Percentiles rank a stretch among this genome's conserved stretches.
These are phyloP conservation scores for Rhamnusium bicolor DNA, from an alignment of 2,888 invertebrate genomes.

Conservation along the genomic window DNA sequence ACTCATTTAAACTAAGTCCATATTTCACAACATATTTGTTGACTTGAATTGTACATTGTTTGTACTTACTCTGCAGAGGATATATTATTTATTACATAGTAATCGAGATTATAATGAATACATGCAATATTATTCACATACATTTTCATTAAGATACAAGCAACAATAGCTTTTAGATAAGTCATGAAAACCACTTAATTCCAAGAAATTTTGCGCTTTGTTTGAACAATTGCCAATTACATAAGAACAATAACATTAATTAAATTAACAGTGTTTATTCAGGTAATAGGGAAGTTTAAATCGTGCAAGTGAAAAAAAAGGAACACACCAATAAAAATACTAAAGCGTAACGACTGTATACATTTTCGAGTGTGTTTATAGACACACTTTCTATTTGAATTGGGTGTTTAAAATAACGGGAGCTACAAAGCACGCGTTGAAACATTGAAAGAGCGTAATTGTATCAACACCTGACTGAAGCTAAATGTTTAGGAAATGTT, in stretches of 20 bases:
- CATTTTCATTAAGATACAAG: neutral
- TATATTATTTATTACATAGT: neutral
- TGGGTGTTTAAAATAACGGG: neutral
- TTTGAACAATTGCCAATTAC: slow-evolving; percentile 13
- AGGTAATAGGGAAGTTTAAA: neutral
- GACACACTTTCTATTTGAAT: neutral
- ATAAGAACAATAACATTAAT: slow-evolving; percentile 21
- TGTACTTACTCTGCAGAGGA: neutral
- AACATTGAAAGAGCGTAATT: neutral
- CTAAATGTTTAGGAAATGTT: neutral
- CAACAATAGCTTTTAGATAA: neutral
- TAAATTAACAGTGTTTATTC: neutral
- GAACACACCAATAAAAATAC: neutral
- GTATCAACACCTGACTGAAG: slow-evolving; percentile 17
- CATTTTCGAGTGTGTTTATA: neutral
- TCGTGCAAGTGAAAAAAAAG: neutral
- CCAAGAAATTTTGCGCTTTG: slow-evolving; percentile 1
- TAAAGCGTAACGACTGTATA: neutral
- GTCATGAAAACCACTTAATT: slow-evolving; percentile 1
- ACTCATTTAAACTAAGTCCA: neutral
- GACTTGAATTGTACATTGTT: no score
- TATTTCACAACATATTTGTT: no score
- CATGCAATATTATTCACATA: neutral
- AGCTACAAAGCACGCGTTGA: neutral
- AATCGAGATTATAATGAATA: neutral